Evolutionary conservation across 1,140 invertebrate genomes (phyloP), one percentile per base, ranked within the genome.

Genomic region (Mamestra configurata): DNA sequence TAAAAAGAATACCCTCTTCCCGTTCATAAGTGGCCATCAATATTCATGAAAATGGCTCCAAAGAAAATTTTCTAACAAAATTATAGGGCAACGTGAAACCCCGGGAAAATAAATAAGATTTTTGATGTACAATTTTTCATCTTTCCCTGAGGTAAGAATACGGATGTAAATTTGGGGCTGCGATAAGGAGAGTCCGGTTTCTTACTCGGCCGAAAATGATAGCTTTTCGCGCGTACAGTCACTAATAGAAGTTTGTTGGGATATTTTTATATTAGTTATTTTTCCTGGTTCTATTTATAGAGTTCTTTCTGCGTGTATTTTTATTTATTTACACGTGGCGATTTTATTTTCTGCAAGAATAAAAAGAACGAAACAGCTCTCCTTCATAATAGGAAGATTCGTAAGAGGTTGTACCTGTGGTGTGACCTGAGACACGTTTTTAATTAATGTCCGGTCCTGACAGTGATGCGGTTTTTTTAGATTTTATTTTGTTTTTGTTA

Each of bases 181-280:
- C 49, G 76, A 70, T 70, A 78, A 35, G 27, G 37, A 70, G 76
- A 64, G 76, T 78, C 76, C 64, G 64, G 51, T 70, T 78, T 24
- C 76, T 78, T 22, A 31, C 76, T n/a, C 61, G 64, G 35, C 35
- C 76, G 51, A 55, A 66, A 78, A 78, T 43, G 46, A 78, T 78
- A 46, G 57, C 40, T 49, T 55, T 59, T 43, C 13, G 37, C 20
- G 5, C 1, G 64, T 77, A 78, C 76, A 57, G 64, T 10, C 51
- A 35, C 10, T 6, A 18, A 31, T 22, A 78, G 27, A 77, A 70
- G 37, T 43, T 53, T 40, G 11, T 57, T 57, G 20, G 18, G 4
- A 24, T 68, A 68, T 46, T 24, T 68, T 43, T 43, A 68, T 40
- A 49, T 46, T 11, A 49, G 37, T 6, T 59, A n/a, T 5, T 35